Evolutionary conservation across 1,140 invertebrate genomes (phyloP).

Genomic region (Mizuhopecten yessoensis): DNA sequence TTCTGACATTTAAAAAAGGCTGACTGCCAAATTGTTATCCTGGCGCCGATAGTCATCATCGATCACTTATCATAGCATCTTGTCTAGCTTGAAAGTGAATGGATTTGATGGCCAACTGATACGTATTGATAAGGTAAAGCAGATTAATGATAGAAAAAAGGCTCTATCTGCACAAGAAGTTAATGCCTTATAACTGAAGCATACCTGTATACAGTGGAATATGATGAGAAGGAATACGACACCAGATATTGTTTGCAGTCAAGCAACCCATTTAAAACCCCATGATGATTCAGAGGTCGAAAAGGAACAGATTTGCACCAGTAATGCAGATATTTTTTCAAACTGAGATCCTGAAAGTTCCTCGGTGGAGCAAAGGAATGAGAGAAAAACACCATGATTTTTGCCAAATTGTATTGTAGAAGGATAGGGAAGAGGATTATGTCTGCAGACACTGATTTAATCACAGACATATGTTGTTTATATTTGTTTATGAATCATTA

Average conservation of each 20-base stretch:
- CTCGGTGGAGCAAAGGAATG: background rate
- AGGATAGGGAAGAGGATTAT: background rate
- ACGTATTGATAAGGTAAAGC: background rate
- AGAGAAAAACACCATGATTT: too few species aligned
- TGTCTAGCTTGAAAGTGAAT: background rate
- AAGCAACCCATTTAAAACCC: background rate
- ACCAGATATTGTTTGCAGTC: too few species aligned
- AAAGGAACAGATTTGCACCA: background rate
- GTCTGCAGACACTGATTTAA: background rate
- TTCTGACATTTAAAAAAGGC: constrained; percentile 1
- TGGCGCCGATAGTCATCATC: background rate
- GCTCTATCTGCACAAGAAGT: too few species aligned
- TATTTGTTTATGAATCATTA: constrained; percentile 26
- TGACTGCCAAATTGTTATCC: background rate
- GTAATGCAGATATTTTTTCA: background rate
- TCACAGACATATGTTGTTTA: background rate
- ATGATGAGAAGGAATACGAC: too few species aligned
- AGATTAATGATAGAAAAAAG: too few species aligned
- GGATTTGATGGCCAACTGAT: background rate
- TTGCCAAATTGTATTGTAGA: background rate
- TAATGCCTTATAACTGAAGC: too few species aligned
- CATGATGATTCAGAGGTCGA: background rate
- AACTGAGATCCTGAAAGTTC: background rate
- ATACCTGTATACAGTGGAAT: too few species aligned
- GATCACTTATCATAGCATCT: constrained; percentile 18